Conservation (phyloP, 1,140 invertebrate genomes). For the Lasioglossum baleicum region DNA sequence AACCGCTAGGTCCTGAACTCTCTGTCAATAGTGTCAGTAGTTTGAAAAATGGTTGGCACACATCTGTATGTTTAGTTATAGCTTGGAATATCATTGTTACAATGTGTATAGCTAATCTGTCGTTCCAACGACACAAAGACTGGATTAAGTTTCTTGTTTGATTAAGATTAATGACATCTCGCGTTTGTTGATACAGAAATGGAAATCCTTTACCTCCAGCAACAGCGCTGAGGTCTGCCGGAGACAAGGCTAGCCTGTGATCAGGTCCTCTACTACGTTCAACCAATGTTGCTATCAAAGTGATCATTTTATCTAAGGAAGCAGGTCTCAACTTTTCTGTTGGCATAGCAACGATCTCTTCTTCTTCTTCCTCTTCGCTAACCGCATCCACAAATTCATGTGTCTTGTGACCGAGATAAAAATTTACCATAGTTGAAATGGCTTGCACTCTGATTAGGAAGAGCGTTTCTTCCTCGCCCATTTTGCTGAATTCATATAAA, state of each 20-base stretch:
- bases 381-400: constrained; percentile 85
- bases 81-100: constrained; percentile 93
- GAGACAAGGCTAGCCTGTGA: constrained; percentile 86
- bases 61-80: constrained; percentile 93
- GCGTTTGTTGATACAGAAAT: constrained; percentile 96
- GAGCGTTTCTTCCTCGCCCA: constrained; percentile 95
- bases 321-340: constrained; percentile 91
- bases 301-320: constrained; percentile 97
- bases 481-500: constrained; percentile 95
- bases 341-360: constrained; percentile 84
- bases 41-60: constrained; percentile 95
- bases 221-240: constrained; percentile 90
- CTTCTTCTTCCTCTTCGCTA: constrained; percentile 91
- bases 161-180: constrained; percentile 94
- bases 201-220: constrained; percentile 94
- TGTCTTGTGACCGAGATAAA: constrained; percentile 92
- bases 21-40: constrained; percentile 90
- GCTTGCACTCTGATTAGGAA: constrained; percentile 93
- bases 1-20: constrained; percentile 86
- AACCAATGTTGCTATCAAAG: constrained; percentile 91
- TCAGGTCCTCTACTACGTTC: constrained; percentile 91
- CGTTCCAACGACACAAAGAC: constrained; percentile 94
- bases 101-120: constrained; percentile 90
- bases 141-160: constrained; percentile 96
- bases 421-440: constrained; percentile 93